Base-by-base conservation (phyloP, 2,797 vertebrate species). In the Kryptopterus vitreolus region DNA sequence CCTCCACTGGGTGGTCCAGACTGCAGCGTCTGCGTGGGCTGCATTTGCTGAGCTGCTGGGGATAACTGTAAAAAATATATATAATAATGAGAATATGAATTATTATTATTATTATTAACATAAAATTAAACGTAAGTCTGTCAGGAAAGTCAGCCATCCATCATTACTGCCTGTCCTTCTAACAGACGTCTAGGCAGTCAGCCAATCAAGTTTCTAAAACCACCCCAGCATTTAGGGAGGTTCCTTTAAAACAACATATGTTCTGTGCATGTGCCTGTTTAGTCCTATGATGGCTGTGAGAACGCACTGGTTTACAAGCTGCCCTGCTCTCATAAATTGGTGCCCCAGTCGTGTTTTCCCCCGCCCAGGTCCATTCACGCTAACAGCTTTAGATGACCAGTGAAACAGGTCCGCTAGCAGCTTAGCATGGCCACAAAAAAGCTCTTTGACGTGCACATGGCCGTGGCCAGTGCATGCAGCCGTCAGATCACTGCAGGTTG, bases 21-120 rank as follows among this genome's bases (percentile, higher is more conserved):
- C 90, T 98, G 98, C 93, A 98, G 91, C 1, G 95, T 97, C 92
- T 98, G 97, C 0, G 96, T 96, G 76, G 97, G 96, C 89, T 98
- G 98, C 96, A 99, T 99, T 92, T 99, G 97, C 91, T 99, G 97
- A 0, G 97, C 94, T 0, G 97, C 96, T 3, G 97, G 95, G 33
- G 97, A 98, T 88, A 99, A 95, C 98, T 99, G 92, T 18, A 48
- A 22, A 78, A 78, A 35, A 16, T 24, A 29, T 0, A 4, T 9
- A 10, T 33, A 65, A 22, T 50, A 29, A 11, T n/a, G n/a, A 33
- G 13, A 24, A 22, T n/a, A 43, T 43, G 7, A 43, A 43, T 43
- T 7, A 43, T 43, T 43, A 43, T 43, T 7, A 10, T 43, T 43
- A 43, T 6, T 6, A 43, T 43, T 7, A 43, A 7, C 7, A 43